Base-by-base conservation (phyloP, 2,888 invertebrate genomes). In the Caenorhabditis japonica region DNA sequence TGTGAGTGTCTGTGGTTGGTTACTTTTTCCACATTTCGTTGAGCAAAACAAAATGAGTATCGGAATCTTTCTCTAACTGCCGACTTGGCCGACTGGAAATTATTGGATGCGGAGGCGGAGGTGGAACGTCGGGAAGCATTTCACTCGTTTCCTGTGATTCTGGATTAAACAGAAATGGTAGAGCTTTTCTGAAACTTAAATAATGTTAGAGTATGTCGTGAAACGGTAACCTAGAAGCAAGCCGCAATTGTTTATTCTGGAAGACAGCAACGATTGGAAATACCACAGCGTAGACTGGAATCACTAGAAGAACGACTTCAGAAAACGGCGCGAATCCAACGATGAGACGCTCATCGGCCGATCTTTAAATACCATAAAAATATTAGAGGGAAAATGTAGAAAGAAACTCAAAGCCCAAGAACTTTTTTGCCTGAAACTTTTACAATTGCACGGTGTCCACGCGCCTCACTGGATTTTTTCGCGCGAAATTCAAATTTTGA, bases 21-120 rank as follows among this genome's bases (percentile, higher is more conserved):
- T 43, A 75, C 46, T 78, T 80, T 15, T 77, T 75, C 80, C 80
- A 80, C 80, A 80, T 80, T 25, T 80, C 77, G 33, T 74, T 77
- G 44, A 80, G 72, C 64, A 80, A 47, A 19, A 69, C 66, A 21
- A 80, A 80, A 55, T 80, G 80, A 15, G 74, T 73, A 36, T 80
- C 78, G 15, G 76, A 75, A 39, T 80, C 80, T 38, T 69, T 53
- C 52, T 80, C 78, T 43, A 80, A 30, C 15, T 76, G 70, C 19
- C 59, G 41, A 34, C 75, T 75, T 3, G 69, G 69, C 15, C 76
- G 66, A 39, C 51, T 68, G 7, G 51, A 44, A 8, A 73, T 56
- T 23, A 68, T 30, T 4, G 43, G 56, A 25, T 73, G 66, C 7
- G 43, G 33, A 12, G 61, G 58, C 0, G 55, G 60, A 1, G 62